Evolutionary conservation across 37 sponge, comb jelly and placozoan genomes (phyloP).

Genomic region (Diacarnus erythraeanus): DNA sequence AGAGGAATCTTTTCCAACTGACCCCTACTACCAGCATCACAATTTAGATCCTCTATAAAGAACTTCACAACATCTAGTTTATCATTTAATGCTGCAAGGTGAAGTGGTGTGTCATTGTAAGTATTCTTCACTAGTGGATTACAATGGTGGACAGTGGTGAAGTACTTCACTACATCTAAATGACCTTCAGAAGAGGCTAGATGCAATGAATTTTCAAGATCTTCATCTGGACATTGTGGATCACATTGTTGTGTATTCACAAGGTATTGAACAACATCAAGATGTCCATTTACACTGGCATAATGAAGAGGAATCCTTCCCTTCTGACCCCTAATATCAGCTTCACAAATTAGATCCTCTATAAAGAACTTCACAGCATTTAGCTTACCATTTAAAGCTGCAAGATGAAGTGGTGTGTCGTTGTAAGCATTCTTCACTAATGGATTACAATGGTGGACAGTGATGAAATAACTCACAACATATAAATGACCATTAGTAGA

Average conservation of each 20-base stretch:
- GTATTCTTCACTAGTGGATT: background rate
- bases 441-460: too few relatives aligned
- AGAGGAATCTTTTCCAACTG: background rate
- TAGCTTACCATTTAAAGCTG: too few relatives aligned
- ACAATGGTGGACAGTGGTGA: background rate
- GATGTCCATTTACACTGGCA: background rate
- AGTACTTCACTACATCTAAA: background rate
- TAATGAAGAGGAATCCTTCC: background rate
- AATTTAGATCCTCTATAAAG: background rate
- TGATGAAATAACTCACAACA: too few relatives aligned
- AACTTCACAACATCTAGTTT: background rate
- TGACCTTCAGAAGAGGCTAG: background rate
- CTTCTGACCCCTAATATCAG: background rate
- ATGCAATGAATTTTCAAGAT: background rate
- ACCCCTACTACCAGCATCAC: background rate
- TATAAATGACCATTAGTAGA: too few relatives aligned
- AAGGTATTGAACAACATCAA: background rate
- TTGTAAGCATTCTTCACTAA: too few relatives aligned
- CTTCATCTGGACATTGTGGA: background rate
- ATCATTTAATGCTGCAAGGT: background rate
- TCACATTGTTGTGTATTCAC: background rate
- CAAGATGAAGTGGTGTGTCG: too few relatives aligned
- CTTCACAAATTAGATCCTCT: too few relatives aligned
- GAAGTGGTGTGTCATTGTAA: background rate
- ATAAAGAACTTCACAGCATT: too few relatives aligned